A percentile compares a stretch with the other conserved stretches of the same genome.
These are phyloP conservation scores for Oscarella lobularis DNA, from an alignment of 37 sponge, comb jelly and placozoan species.

Conservation along the genomic window DNA sequence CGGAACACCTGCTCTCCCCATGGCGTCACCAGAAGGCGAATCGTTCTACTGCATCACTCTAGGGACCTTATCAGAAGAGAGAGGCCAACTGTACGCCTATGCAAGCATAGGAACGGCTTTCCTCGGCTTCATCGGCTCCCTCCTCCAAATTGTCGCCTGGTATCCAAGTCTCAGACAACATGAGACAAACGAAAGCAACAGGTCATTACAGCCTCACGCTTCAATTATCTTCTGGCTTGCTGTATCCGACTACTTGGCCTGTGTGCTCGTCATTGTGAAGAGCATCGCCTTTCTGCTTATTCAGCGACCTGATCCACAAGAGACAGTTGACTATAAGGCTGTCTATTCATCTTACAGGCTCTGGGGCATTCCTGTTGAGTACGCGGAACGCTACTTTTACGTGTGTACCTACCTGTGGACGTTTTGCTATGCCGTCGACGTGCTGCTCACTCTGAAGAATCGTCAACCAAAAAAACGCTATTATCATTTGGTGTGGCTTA, in stretches of 20 bases:
- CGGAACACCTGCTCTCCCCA: too few species aligned
- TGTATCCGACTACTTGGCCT: background rate
- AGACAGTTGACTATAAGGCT: background rate
- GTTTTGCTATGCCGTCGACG: background rate
- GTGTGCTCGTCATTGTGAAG: background rate
- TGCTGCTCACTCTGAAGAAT: background rate
- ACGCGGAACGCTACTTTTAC: background rate
- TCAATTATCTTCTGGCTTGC: background rate
- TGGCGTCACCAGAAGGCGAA: conserved; percentile 1
- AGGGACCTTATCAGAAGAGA: background rate
- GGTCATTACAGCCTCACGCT: background rate
- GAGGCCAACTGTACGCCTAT: background rate
- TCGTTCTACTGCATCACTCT: conserved; percentile 4
- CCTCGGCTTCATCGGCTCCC: background rate
- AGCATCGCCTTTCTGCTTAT: background rate
- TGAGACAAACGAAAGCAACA: too few species aligned
- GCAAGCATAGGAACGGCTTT: background rate
- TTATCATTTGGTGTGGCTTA: background rate
- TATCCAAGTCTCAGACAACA: too few species aligned
- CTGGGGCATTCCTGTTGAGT: background rate
- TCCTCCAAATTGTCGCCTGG: background rate
- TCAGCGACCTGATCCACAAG: background rate
- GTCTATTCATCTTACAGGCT: background rate
- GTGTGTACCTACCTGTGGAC: conserved; percentile 2
- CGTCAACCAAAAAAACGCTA: background rate